Conservation (phyloP, 2,797 vertebrate genomes). For the Strix occidentalis region DNA sequence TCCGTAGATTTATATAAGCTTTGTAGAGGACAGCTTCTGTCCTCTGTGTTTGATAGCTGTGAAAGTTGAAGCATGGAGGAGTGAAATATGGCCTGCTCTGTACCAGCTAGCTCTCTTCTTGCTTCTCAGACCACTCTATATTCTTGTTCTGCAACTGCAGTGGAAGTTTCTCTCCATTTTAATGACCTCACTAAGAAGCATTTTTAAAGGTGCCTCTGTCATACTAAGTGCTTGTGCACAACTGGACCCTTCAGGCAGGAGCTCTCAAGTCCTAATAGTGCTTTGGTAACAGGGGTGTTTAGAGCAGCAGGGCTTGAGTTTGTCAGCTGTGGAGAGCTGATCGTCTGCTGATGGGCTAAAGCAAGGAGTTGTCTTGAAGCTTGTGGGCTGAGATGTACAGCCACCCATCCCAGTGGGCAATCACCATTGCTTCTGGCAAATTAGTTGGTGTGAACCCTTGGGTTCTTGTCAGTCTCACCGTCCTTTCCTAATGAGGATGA, state of each 20-base stretch:
- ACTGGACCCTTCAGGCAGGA: not conserved
- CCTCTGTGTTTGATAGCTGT: not conserved
- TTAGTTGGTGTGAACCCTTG: not conserved
- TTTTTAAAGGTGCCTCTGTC: not conserved
- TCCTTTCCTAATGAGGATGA: not conserved
- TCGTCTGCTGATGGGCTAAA: not conserved
- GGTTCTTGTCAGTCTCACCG: not conserved
- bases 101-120: not conserved
- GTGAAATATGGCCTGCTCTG: not conserved
- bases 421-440: not conserved
- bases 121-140: not conserved
- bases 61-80: not conserved
- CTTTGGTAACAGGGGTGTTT: not conserved
- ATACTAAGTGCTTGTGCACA: not conserved
- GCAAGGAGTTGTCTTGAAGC: not conserved
- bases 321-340: not conserved
- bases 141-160: not conserved
- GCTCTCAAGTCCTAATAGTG: not conserved
- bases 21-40: not conserved
- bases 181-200: not conserved
- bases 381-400: not conserved
- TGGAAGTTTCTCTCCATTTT: not conserved
- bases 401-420: not conserved
- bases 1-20: not conserved
- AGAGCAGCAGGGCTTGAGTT: not conserved